Conservation (phyloP, 2,113 vertebrate genomes). For the Thunnus maccoyii region DNA sequence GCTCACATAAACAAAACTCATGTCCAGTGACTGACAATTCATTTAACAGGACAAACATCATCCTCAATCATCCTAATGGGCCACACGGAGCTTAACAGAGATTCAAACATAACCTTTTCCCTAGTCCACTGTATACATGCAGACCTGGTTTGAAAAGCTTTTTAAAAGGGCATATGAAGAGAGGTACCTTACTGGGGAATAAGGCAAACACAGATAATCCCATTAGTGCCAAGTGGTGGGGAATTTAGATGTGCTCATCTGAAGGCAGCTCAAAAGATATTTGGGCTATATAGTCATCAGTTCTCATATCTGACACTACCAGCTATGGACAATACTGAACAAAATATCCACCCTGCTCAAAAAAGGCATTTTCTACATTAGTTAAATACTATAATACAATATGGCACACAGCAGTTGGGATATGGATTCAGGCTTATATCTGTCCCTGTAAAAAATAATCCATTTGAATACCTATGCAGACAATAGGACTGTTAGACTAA, state of each 20-base stretch:
- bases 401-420: neutral
- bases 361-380: constrained; percentile 21
- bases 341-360: neutral
- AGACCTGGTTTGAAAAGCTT: constrained; percentile 15
- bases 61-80: constrained; percentile 79
- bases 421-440: constrained; percentile 46
- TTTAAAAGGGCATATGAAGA: constrained; percentile 4
- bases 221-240: constrained; percentile 37
- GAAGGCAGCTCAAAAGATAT: constrained; percentile 23
- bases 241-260: constrained; percentile 44
- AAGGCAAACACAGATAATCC: constrained; percentile 43
- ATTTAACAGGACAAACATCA: constrained; percentile 60
- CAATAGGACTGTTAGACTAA: constrained; percentile 69
- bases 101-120: constrained; percentile 60
- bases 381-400: constrained; percentile 38
- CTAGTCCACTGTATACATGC: constrained; percentile 33
- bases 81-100: constrained; percentile 60
- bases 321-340: neutral
- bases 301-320: constrained; percentile 39
- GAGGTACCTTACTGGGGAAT: constrained; percentile 5
- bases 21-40: constrained; percentile 46
- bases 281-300: constrained; percentile 13
- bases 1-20: constrained; percentile 42
- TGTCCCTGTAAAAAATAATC: constrained; percentile 58
- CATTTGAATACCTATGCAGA: constrained; percentile 63